Conservation (phyloP, 2,797 vertebrate species). For the Pipistrellus nathusii region DNA sequence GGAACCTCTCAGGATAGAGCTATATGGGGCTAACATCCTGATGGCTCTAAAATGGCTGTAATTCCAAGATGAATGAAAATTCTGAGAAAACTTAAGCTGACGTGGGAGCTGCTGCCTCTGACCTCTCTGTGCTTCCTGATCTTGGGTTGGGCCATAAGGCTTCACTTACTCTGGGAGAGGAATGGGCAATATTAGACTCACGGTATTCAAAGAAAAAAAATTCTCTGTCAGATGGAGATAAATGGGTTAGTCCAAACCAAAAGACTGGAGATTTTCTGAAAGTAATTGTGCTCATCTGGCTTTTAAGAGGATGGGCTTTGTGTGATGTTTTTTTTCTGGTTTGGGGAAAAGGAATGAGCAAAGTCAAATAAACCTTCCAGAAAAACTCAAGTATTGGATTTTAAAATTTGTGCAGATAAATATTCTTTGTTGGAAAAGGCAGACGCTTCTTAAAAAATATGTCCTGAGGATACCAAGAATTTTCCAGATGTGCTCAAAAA, state of each 20-base stretch:
- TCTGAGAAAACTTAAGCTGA: neutral
- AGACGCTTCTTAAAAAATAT: conserved; percentile 10
- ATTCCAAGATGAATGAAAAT: conserved; percentile 17
- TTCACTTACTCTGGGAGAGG: neutral
- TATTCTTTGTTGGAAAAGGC: conserved; percentile 69
- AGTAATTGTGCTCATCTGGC: conserved; percentile 76
- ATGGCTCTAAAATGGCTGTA: neutral
- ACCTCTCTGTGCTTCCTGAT: neutral
- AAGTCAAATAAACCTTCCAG: conserved; percentile 21
- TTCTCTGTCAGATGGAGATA: conserved; percentile 80
- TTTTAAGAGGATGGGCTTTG: conserved; percentile 43
- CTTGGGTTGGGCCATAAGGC: neutral
- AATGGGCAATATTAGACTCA: conserved; percentile 65
- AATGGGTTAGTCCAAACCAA: conserved; percentile 78
- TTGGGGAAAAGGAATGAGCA: neutral
- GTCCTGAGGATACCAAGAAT: conserved; percentile 70
- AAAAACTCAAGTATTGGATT: conserved; percentile 69
- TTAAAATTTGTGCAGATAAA: conserved; percentile 71
- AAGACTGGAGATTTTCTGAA: conserved; percentile 81
- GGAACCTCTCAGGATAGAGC: neutral
- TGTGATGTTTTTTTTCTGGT: conserved; percentile 3
- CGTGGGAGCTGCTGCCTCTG: neutral
- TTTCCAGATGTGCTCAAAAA: conserved; percentile 76
- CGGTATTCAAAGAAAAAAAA: conserved; percentile 79
- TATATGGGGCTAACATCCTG: neutral